Evolutionary conservation across 2,888 invertebrate species (phyloP).

Genomic region (Oxytorus armatus): DNA sequence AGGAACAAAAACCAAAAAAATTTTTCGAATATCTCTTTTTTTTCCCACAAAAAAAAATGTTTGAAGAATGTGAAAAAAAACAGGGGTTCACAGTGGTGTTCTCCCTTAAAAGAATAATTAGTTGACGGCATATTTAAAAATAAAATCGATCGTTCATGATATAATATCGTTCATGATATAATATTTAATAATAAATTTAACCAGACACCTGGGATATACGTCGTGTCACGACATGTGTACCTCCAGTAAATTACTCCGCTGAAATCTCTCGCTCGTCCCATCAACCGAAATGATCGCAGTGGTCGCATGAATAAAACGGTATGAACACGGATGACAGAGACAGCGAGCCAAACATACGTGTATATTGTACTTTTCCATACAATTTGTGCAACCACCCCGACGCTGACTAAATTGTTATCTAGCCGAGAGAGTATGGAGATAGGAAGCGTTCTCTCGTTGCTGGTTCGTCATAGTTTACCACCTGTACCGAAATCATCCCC

Average conservation of each 20-base stretch:
- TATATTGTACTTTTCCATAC: conserved; percentile 30
- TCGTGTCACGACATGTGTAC: conserved; percentile 19
- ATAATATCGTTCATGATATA: conserved; percentile 6
- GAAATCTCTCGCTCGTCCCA: not conserved
- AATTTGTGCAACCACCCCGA: conserved; percentile 35
- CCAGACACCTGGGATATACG: conserved; percentile 9
- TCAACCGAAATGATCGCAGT: conserved; percentile 40
- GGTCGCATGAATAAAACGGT: conserved; percentile 38
- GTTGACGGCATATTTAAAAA: no score
- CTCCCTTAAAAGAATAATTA: no score
- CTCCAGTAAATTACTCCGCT: conserved; percentile 46
- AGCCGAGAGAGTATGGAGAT: conserved; percentile 43
- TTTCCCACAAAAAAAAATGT: no score
- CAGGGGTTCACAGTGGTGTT: no score
- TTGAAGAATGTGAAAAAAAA: no score
- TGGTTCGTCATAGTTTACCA: conserved; percentile 3
- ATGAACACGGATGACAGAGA: conserved; percentile 7
- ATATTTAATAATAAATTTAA: conserved; percentile 43
- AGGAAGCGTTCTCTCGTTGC: conserved; percentile 8
- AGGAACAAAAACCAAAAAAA: no score
- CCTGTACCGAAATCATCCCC: conserved; percentile 5
- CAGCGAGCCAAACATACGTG: not conserved
- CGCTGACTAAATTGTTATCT: conserved; percentile 62
- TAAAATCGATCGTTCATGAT: not conserved
- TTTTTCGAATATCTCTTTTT: no score